A percentile compares a stretch with the other conserved stretches of the same genome.
Evolutionary conservation across 2,888 invertebrate genomes (phyloP).

Genomic region (Machimus rusticus): DNA sequence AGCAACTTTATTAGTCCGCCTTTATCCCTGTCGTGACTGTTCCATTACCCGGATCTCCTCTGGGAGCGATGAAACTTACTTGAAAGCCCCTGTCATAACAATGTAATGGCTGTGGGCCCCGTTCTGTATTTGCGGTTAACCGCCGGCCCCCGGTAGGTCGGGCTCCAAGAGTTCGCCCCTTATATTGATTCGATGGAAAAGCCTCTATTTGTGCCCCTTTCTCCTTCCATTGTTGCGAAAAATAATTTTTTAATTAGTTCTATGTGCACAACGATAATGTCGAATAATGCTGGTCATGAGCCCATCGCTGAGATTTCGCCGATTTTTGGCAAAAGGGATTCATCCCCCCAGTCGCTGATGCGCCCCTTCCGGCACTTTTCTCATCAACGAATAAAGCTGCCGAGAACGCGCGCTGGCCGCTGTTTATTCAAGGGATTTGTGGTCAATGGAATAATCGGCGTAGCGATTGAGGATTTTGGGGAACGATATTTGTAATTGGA

Average conservation of each 20-base stretch:
- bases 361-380: not conserved
- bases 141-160: not conserved
- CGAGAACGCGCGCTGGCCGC: not conserved
- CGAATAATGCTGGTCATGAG: not conserved
- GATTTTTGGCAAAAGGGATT: not conserved
- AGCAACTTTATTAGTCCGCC: slow-evolving; percentile 26
- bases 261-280: not conserved
- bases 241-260: slow-evolving; percentile 19
- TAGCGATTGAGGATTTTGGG: not conserved
- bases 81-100: slow-evolving; percentile 26
- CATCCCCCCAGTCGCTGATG: not conserved
- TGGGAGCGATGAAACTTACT: slow-evolving; percentile 30
- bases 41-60: not conserved
- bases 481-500: not conserved
- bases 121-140: slow-evolving; percentile 2
- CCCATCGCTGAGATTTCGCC: not conserved
- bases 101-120: slow-evolving; percentile 5
- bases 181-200: slow-evolving; percentile 6
- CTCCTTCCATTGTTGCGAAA: not conserved
- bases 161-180: not conserved
- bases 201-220: not conserved
- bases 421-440: slow-evolving; percentile 12
- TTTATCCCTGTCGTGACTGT: slow-evolving; percentile 9
- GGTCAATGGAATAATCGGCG: not conserved
- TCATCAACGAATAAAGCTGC: not conserved